Conservation (phyloP, 2,888 invertebrate genomes). For the Patella pellucida region DNA sequence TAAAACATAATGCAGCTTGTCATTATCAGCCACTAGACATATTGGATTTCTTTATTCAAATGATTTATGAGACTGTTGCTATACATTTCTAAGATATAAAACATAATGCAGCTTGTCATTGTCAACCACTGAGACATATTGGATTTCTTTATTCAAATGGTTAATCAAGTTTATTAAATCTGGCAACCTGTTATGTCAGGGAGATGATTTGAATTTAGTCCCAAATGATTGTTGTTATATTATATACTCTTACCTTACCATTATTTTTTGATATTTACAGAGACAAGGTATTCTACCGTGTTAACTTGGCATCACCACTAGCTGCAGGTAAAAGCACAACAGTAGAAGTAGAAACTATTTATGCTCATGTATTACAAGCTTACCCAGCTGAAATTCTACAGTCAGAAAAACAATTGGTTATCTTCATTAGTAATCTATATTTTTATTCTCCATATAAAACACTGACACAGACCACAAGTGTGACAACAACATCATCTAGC, state of each 20-base stretch:
- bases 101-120: too few species aligned
- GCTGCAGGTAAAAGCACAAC: conserved; percentile 61
- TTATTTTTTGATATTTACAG: conserved; percentile 31
- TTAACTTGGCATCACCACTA: conserved; percentile 57
- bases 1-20: too few species aligned
- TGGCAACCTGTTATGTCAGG: too few species aligned
- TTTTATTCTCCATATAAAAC: conserved; percentile 87
- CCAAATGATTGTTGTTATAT: too few species aligned
- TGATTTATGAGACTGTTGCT: too few species aligned
- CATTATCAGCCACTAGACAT: too few species aligned
- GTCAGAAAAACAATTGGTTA: conserved; percentile 92
- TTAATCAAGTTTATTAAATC: too few species aligned
- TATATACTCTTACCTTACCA: neutral
- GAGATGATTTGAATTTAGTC: too few species aligned
- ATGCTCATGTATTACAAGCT: conserved; percentile 83
- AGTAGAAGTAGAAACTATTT: conserved; percentile 74
- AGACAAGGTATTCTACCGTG: conserved; percentile 57
- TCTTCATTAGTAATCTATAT: conserved; percentile 87
- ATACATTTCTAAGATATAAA: too few species aligned
- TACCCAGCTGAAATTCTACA: conserved; percentile 92
- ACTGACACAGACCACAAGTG: conserved; percentile 83
- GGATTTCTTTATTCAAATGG: too few species aligned
- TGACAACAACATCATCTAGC: conserved; percentile 83
- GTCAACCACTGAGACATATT: too few species aligned
- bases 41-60: too few species aligned